phyloP scores from a whole-genome alignment of 1,140 invertebrate genomes.

The Aradophagus sp. region DNA sequence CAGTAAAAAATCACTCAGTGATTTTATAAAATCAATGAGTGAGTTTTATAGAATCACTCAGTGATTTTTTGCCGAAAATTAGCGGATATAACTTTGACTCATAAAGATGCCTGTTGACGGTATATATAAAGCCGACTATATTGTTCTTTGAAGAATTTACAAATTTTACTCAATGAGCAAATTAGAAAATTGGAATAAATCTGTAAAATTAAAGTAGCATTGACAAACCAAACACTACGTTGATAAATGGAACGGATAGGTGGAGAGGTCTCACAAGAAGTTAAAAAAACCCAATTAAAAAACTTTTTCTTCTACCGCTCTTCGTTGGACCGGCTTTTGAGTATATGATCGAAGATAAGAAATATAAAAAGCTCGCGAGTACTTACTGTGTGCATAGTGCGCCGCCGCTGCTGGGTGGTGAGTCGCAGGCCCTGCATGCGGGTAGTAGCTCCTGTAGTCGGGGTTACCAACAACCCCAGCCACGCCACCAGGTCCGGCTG shows the following conservation, averaged over 20 bases:
- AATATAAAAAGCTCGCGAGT: conserved; percentile 17
- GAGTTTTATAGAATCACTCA: too few species aligned
- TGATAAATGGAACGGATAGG: conserved; percentile 12
- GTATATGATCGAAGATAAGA: conserved; percentile 6
- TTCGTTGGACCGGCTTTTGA: conserved; percentile 7
- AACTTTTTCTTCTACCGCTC: conserved; percentile 10
- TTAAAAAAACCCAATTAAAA: conserved; percentile 51
- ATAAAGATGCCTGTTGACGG: too few species aligned
- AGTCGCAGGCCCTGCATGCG: conserved; percentile 69
- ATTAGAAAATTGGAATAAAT: conserved; percentile 20
- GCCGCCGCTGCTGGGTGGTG: conserved; percentile 71
- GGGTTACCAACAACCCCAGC: conserved; percentile 67
- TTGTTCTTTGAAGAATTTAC: too few species aligned
- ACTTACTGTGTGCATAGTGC: conserved; percentile 75
- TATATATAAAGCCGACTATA: too few species aligned
- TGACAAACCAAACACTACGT: conserved; percentile 12
- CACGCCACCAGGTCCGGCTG: conserved; percentile 60
- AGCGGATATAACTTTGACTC: too few species aligned
- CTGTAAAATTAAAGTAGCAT: conserved; percentile 6
- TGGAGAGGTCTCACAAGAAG: background rate
- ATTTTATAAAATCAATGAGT: too few species aligned
- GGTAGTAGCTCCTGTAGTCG: conserved; percentile 73
- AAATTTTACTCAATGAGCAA: too few species aligned
- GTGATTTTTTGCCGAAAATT: too few species aligned
- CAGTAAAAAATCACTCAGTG: too few species aligned